Conservation (phyloP, 1,140 invertebrate species). For the Archegozetes longisetosus region DNA sequence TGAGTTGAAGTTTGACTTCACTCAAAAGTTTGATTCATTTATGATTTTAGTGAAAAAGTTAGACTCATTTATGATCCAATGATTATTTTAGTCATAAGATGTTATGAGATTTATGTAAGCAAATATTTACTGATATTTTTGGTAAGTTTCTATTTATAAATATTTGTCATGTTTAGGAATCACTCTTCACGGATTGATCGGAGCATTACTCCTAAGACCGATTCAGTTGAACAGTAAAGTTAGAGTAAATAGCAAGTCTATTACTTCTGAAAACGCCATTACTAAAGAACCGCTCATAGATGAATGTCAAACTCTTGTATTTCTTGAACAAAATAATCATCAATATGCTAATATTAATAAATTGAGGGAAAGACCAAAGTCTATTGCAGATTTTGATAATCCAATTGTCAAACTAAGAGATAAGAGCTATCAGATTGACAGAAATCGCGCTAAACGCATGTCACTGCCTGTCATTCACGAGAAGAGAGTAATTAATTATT, state of each 20-base stretch:
- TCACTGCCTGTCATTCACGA: background rate
- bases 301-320: background rate
- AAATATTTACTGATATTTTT: too few relatives aligned
- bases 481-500: background rate
- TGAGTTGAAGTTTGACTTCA: too few relatives aligned
- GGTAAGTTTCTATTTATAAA: too few relatives aligned
- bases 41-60: too few relatives aligned
- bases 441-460: background rate
- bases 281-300: background rate
- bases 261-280: too few relatives aligned
- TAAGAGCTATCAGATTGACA: background rate
- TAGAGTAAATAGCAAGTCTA: too few relatives aligned
- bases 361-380: background rate
- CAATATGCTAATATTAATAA: background rate
- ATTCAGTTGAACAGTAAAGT: background rate
- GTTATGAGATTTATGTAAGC: too few relatives aligned
- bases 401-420: background rate
- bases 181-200: slow-evolving; percentile 13
- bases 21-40: too few relatives aligned
- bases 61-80: too few relatives aligned
- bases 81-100: too few relatives aligned
- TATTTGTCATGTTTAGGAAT: background rate
- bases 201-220: slow-evolving; percentile 17
- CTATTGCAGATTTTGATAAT: background rate
- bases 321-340: background rate